Percentiles rank a stretch among this genome's conserved stretches.
Conservation (phyloP, 1,140 invertebrate genomes). For the Heterodera carotae region DNA sequence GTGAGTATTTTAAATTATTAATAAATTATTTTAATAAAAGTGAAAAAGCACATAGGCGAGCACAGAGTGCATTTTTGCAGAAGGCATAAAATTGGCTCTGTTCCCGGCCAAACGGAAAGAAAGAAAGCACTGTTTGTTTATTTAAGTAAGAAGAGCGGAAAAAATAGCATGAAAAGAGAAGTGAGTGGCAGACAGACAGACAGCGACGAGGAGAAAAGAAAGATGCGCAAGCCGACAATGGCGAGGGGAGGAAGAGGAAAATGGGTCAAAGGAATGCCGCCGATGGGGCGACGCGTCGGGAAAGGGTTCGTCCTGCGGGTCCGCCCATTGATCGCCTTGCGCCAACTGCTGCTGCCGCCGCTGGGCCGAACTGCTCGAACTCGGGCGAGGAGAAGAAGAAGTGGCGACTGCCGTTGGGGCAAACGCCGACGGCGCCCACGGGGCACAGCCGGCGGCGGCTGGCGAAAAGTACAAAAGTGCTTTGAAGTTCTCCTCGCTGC, state of each 20-base stretch:
- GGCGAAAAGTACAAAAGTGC: slow-evolving; percentile 54
- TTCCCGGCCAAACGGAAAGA: background rate
- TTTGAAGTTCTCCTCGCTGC: slow-evolving; percentile 52
- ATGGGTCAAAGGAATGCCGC: slow-evolving; percentile 5
- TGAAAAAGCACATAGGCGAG: too few species aligned
- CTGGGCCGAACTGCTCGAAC: slow-evolving; percentile 7
- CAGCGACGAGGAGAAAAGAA: too few species aligned
- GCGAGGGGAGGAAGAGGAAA: background rate
- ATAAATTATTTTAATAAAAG: too few species aligned
- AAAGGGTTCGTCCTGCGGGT: slow-evolving; percentile 3
- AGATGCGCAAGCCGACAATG: too few species aligned
- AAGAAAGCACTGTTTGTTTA: background rate
- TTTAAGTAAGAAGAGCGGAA: background rate
- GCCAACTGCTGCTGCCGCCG: background rate
- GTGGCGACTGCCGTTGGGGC: background rate
- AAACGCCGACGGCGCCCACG: background rate
- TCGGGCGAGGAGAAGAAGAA: background rate
- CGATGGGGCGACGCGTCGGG: slow-evolving; percentile 15
- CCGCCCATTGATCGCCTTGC: background rate
- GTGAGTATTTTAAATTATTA: too few species aligned
- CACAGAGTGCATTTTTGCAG: too few species aligned
- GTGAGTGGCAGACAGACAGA: background rate
- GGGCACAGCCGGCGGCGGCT: slow-evolving; percentile 28
- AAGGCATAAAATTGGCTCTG: too few species aligned
- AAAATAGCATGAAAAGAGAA: background rate